These are phyloP conservation scores for Desmodus rotundus DNA, from an alignment of 2,113 vertebrate genomes.

Conservation along the genomic window DNA sequence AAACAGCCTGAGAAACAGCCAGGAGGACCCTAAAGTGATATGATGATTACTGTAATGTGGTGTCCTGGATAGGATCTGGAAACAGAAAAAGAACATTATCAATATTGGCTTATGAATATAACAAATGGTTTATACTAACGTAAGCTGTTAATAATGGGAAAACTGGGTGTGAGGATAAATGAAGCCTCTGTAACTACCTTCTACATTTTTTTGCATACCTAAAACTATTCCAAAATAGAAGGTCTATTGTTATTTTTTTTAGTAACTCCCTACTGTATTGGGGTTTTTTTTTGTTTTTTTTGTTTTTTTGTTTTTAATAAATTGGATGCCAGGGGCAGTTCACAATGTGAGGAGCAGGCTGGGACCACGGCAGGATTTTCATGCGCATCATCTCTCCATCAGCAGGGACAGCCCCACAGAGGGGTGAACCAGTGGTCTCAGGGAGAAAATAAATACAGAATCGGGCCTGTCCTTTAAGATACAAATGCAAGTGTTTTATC, in stretches of 20 bases:
- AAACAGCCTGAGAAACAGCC: background rate
- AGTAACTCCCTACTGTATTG: background rate
- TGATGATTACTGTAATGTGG: background rate
- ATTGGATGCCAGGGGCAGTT: conserved; percentile 56
- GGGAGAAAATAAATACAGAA: conserved; percentile 81
- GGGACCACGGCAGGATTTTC: conserved; percentile 72
- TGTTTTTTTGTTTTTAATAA: conserved; percentile 4
- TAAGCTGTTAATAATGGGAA: background rate
- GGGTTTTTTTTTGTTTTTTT: too few species aligned
- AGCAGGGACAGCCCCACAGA: conserved; percentile 72
- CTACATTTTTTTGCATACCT: background rate
- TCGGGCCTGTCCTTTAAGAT: conserved; percentile 84
- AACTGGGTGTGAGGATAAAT: background rate
- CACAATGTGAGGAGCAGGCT: conserved; percentile 64
- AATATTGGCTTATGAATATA: background rate
- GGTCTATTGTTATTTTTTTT: background rate
- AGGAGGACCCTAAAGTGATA: background rate
- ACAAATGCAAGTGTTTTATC: conserved; percentile 86
- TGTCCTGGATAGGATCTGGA: background rate
- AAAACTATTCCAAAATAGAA: conserved; percentile 18
- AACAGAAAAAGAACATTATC: background rate
- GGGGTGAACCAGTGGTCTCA: conserved; percentile 40
- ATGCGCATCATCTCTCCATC: conserved; percentile 57
- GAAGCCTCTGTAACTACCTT: background rate
- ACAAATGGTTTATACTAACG: too few species aligned